Base-by-base conservation (phyloP, 2,797 vertebrate species). In the Malurus splendens region DNA sequence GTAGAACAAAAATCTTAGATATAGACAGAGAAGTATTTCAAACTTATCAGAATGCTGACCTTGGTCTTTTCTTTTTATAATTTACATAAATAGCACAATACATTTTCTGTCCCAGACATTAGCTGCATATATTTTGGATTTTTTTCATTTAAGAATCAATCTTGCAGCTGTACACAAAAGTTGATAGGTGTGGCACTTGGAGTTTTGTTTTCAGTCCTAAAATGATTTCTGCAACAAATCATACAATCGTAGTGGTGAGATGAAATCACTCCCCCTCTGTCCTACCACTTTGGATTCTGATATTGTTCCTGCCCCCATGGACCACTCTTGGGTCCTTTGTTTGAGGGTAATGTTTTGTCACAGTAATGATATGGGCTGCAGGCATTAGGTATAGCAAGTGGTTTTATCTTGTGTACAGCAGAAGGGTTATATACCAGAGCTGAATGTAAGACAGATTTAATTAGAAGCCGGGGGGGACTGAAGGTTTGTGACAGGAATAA, bases 401-500 rank as follows among this genome's bases (percentile, higher is more conserved):
- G 20, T 70, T 95, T 95, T 78, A 93, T 89, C 70, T 93, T 71
- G 23, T 91, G 56, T 90, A 81, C 44, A 90, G 64, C 73, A 89
- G 75, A 85, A 94, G 71, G 60, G 48, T 60, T 81, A 70, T 54
- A 76, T 42, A 55, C 41, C 60, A 85, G 68, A 92, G 57, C 50
- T 81, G 82, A 95, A 91, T 68, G 30, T 61, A 87, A 89, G 82
- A 81, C 0, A 4, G 39, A 84, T 82, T 95, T 94, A 96, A 96
- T 96, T 95, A 92, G 90, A 94, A 94, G 82, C 88, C 18, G 2
- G 33, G 76, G 62, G 81, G 78, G 27, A 76, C 60, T 39, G 70
- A 93, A 91, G 22, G 25, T 56, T 71, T 87, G 67, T 81, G 93
- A 90, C 88, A 91, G 79, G 82, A 95, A 95, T 93, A 94, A 95